Evolutionary conservation across 2,888 invertebrate species (phyloP).

Genomic region (Calameuta idolon): DNA sequence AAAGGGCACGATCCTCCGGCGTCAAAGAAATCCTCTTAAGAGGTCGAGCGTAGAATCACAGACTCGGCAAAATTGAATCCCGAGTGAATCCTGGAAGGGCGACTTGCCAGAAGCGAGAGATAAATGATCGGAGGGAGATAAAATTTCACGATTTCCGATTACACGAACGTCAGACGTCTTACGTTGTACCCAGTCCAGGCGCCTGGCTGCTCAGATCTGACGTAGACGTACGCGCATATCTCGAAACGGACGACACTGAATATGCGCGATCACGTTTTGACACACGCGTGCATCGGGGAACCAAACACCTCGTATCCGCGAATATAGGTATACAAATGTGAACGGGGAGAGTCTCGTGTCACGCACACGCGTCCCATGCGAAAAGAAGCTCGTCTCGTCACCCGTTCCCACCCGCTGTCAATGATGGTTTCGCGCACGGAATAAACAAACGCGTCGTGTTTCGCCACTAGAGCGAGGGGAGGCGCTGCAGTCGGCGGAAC

Average conservation of each 20-base stretch:
- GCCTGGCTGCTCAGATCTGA: background rate
- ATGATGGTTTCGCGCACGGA: background rate
- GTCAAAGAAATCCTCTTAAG: background rate
- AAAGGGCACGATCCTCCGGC: background rate
- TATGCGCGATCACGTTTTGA: background rate
- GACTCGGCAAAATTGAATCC: too few species aligned
- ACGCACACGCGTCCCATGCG: background rate
- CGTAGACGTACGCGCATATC: background rate
- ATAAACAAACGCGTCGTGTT: background rate
- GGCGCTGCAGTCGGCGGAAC: background rate
- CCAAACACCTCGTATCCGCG: background rate
- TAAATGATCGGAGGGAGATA: background rate
- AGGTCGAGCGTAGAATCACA: too few species aligned
- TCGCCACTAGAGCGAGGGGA: conserved; percentile 8
- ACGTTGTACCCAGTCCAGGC: background rate
- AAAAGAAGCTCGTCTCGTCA: background rate
- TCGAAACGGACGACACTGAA: background rate
- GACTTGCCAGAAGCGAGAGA: background rate
- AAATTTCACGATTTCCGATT: background rate
- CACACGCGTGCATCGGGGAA: background rate
- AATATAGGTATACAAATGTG: background rate
- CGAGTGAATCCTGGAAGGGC: background rate
- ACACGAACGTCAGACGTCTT: background rate
- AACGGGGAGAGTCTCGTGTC: background rate
- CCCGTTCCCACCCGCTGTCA: background rate